A percentile compares a stretch with the other conserved stretches of the same genome.
Conservation (phyloP, 1,140 invertebrate genomes). For the Anastatus disparis region DNA sequence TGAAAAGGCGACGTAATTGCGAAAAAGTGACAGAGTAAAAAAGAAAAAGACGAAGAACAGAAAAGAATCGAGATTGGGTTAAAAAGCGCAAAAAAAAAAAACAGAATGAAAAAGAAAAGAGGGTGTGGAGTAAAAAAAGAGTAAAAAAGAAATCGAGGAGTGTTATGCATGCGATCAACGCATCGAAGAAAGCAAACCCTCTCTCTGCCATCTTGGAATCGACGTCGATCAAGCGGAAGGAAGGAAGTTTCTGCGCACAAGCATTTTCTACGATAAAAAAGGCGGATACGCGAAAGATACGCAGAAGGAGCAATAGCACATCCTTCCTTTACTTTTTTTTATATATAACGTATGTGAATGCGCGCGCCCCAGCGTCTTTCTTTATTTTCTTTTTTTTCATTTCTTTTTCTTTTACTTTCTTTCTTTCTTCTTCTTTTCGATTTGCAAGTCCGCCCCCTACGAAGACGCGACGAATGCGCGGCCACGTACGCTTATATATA, state of each 20-base stretch:
- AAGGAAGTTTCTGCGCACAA: conserved; percentile 57
- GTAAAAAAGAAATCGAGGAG: conserved; percentile 29
- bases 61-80: conserved; percentile 1
- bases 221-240: conserved; percentile 60
- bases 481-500: conserved; percentile 32
- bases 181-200: not conserved
- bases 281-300: conserved; percentile 34
- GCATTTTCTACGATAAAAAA: too few species aligned
- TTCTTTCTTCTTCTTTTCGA: too few species aligned
- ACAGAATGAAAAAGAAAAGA: conserved; percentile 27
- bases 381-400: conserved; percentile 35
- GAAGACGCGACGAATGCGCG: conserved; percentile 39
- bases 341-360: conserved; percentile 30
- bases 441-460: conserved; percentile 31
- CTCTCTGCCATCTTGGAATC: conserved; percentile 60
- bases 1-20: conserved; percentile 30
- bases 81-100: not conserved
- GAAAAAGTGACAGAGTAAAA: conserved; percentile 22
- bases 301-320: conserved; percentile 12
- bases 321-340: conserved; percentile 33
- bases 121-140: conserved; percentile 41
- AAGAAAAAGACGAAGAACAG: not conserved
- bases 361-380: conserved; percentile 43
- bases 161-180: conserved; percentile 28
- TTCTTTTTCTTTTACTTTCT: too few species aligned